phyloP scores from a whole-genome alignment of 2,888 invertebrate species.

The Eupithecia centaureata region DNA sequence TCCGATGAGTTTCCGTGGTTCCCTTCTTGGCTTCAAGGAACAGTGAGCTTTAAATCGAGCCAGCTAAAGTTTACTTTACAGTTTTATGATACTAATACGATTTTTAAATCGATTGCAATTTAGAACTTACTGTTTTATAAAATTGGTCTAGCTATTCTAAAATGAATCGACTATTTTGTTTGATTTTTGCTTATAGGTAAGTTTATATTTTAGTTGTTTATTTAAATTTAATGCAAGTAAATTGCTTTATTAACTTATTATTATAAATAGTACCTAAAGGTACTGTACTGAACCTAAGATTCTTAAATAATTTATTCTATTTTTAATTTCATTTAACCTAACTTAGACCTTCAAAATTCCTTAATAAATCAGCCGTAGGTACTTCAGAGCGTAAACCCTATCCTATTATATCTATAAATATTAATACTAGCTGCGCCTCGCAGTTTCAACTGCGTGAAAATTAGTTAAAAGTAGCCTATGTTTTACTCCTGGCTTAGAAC shows the following conservation, averaged over 20 bases:
- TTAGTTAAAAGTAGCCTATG: too few relatives aligned
- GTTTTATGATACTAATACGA: conserved; percentile 23
- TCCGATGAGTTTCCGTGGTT: conserved; percentile 53
- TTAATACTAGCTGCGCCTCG: too few relatives aligned
- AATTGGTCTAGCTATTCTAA: conserved; percentile 34
- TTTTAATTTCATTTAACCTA: background rate
- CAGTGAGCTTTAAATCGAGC: conserved; percentile 41
- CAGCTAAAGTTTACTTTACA: background rate
- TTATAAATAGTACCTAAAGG: too few relatives aligned
- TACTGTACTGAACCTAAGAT: too few relatives aligned
- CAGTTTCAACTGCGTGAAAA: too few relatives aligned
- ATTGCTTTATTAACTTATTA: background rate
- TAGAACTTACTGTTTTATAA: conserved; percentile 36
- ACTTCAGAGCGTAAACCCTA: background rate
- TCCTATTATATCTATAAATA: too few relatives aligned
- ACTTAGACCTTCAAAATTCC: background rate
- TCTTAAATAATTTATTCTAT: too few relatives aligned
- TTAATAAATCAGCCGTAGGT: too few relatives aligned
- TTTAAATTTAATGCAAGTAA: background rate
- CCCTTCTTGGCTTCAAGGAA: conserved; percentile 36
- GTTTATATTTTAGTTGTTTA: background rate
- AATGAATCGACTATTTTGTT: conserved; percentile 17
- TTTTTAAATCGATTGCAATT: conserved; percentile 42
- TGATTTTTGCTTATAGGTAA: background rate
- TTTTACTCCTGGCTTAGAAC: too few relatives aligned